A percentile compares a stretch with the other conserved stretches of the same genome.
Conservation (phyloP, 2,113 vertebrate genomes). For the Danionella cerebrum region DNA sequence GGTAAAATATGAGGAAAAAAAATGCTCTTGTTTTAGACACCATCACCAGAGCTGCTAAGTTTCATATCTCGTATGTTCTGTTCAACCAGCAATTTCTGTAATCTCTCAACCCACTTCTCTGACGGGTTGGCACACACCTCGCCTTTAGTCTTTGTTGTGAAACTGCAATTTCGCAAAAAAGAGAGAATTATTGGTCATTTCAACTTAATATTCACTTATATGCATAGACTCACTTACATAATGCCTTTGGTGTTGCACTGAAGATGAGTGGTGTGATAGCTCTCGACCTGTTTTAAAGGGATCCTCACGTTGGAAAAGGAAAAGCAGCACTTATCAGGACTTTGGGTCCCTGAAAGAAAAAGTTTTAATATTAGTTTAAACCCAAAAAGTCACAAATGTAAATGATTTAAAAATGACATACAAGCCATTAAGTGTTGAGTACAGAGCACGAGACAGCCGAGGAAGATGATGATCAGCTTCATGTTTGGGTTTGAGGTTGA, state of each 20-base stretch:
- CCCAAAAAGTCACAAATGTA: no score
- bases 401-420: no score
- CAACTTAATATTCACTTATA: no score
- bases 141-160: neutral
- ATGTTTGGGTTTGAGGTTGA: neutral
- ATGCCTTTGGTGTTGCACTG: neutral
- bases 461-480: neutral
- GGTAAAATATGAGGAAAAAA: neutral
- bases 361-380: neutral
- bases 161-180: neutral
- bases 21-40: neutral
- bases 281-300: neutral
- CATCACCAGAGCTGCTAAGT: neutral
- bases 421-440: no score
- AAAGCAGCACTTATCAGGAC: constrained; percentile 29
- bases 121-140: neutral
- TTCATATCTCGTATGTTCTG: neutral
- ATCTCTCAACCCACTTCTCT: neutral
- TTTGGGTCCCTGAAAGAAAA: neutral
- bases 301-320: neutral
- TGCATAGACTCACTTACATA: neutral
- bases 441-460: neutral
- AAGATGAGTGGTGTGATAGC: neutral
- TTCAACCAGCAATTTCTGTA: neutral
- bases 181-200: neutral